Conservation (phyloP, 2,888 invertebrate genomes). For the Eretmocerus hayati region DNA sequence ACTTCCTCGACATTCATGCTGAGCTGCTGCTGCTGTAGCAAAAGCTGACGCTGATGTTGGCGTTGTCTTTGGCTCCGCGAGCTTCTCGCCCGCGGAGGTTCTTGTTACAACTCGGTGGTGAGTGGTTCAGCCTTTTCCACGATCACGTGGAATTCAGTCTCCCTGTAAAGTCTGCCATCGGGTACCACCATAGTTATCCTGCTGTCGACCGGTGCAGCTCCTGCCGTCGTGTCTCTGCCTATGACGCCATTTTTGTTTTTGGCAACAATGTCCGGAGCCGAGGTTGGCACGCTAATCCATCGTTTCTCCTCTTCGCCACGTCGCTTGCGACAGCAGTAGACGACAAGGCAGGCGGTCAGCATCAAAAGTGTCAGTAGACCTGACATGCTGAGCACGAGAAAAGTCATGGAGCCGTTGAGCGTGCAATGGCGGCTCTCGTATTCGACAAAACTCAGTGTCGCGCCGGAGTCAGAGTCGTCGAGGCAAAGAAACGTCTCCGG, state of each 20-base stretch:
- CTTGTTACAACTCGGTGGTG: constrained; percentile 65
- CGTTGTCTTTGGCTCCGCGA: constrained; percentile 29
- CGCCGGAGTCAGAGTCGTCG: constrained; percentile 23
- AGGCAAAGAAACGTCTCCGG: constrained; percentile 38
- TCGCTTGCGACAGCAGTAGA: constrained; percentile 41
- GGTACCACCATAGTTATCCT: constrained; percentile 61
- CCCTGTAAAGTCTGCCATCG: constrained; percentile 73
- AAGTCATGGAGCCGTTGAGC: constrained; percentile 31
- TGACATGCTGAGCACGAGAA: constrained; percentile 31
- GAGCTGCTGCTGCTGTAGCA: constrained; percentile 15
- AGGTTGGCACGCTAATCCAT: constrained; percentile 44
- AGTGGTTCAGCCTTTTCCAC: constrained; percentile 77
- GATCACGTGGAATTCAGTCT: constrained; percentile 80
- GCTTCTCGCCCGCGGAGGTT: constrained; percentile 15
- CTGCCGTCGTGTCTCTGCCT: background rate
- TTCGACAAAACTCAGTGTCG: constrained; percentile 32
- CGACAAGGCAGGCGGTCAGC: constrained; percentile 26
- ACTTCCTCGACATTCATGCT: constrained; percentile 21
- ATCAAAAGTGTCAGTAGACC: constrained; percentile 28
- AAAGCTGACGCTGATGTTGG: background rate
- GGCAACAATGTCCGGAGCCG: constrained; percentile 41
- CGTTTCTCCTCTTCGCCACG: constrained; percentile 37
- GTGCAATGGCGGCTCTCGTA: constrained; percentile 37
- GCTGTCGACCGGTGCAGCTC: constrained; percentile 38
- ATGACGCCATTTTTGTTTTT: constrained; percentile 2